Base-by-base conservation (phyloP, 2,113 vertebrate species). In the Leuciscus idus region DNA sequence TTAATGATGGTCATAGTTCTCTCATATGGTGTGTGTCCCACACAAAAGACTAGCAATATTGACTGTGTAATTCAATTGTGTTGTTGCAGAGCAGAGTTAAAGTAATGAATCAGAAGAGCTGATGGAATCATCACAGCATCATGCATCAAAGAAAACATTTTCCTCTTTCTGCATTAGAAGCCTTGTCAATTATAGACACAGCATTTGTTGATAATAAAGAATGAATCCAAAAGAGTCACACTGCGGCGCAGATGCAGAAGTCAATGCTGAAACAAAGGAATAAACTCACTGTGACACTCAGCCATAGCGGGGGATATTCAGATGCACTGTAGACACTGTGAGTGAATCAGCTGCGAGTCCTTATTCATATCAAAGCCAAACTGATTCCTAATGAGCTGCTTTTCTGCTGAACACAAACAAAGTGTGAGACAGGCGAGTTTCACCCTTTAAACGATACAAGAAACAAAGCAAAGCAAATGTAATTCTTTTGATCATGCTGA, bases 51-150 rank as follows among this genome's bases (percentile, higher is more conserved):
- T 50, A 36, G 92, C 93, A 93, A 93, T 94, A 93, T 94, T 92
- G 95, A 95, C 93, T 95, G 88, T 93, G 95, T 96, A 96, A 96
- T 95, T 96, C 94, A 95, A 95, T 96, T 93, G 92, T 95, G 91
- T 92, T 88, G 91, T 93, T 90, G 94, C 93, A 91, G 88, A 89
- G 92, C 91, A 88, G 91, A 95, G 96, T 94, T 94, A 94, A 96
- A 96, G 94, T 94, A 96, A 97, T 95, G 95, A 94, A 95, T 95
- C 96, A 92, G 88, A 90, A 89, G 84, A 90, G 90, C 92, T 94
- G 91, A 85, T 91, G 90, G 92, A 92, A 91, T 90, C 91, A 90
- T 92, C 91, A 91, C 90, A 43, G 59, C 81, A 87, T 92, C 91
- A 92, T 94, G 91, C 87, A 93, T 94, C 92, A 93, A 84, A 90